These are phyloP conservation scores for Nasua narica DNA, from an alignment of 2,797 vertebrate genomes.

Conservation along the genomic window DNA sequence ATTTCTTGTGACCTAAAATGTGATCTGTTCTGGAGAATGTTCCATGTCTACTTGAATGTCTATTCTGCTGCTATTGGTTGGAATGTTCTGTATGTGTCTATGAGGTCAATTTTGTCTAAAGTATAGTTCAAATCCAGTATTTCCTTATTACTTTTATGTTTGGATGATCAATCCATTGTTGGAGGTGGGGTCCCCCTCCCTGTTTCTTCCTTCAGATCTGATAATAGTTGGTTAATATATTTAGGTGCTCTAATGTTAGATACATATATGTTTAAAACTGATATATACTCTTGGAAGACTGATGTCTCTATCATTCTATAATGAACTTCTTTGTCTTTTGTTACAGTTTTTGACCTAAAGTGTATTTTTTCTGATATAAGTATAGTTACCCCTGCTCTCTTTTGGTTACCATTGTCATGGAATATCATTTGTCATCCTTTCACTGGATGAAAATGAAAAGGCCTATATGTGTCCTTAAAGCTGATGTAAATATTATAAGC, in stretches of 20 bases:
- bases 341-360: neutral
- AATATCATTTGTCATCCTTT: neutral
- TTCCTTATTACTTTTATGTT: neutral
- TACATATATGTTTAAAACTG: neutral
- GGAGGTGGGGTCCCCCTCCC: neutral
- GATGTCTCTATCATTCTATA: neutral
- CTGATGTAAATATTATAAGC: neutral
- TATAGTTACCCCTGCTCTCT: neutral
- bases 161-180: neutral
- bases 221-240: neutral
- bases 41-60: neutral
- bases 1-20: neutral
- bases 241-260: neutral
- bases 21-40: neutral
- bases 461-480: neutral
- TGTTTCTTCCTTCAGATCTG: neutral
- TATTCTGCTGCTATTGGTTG: neutral
- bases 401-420: neutral
- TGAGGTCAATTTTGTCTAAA: neutral
- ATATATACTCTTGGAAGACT: neutral
- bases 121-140: neutral
- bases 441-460: no score
- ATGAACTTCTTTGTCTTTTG: neutral
- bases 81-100: neutral
- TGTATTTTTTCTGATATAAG: neutral